Conservation (phyloP, 2,888 invertebrate species). For the Tortricodes alternella region DNA sequence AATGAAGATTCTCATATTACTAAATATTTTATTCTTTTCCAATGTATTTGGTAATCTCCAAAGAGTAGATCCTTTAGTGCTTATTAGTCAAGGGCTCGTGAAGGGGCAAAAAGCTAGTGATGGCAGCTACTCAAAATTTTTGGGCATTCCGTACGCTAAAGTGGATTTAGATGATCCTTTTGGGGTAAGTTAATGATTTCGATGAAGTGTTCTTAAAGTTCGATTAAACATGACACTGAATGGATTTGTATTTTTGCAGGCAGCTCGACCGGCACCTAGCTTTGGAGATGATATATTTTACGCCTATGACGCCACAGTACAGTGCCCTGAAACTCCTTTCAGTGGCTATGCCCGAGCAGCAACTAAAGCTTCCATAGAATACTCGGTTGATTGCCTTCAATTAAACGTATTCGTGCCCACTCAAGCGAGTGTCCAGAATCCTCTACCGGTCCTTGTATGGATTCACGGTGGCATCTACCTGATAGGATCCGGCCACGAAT, state of each 20-base stretch:
- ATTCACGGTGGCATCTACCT: constrained; percentile 68
- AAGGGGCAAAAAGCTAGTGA: constrained; percentile 62
- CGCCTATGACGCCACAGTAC: constrained; percentile 57
- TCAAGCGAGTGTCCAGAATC: constrained; percentile 58
- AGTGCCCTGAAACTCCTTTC: constrained; percentile 56
- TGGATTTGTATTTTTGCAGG: constrained; percentile 57
- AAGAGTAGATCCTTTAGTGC: constrained; percentile 71
- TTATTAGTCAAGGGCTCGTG: constrained; percentile 66
- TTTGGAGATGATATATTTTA: constrained; percentile 61
- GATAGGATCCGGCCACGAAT: constrained; percentile 55
- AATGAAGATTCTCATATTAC: constrained; percentile 43
- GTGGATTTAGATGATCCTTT: constrained; percentile 67
- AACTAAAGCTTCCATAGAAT: constrained; percentile 32
- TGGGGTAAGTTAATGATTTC: constrained; percentile 59
- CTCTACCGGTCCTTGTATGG: constrained; percentile 72
- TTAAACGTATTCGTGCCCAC: constrained; percentile 83
- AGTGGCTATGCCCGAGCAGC: not conserved
- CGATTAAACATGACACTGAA: not conserved
- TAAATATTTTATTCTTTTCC: constrained; percentile 39
- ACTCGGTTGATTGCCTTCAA: constrained; percentile 84
- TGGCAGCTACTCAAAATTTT: constrained; percentile 66
- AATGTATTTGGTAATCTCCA: constrained; percentile 42
- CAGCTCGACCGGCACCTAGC: constrained; percentile 47
- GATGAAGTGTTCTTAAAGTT: not conserved
- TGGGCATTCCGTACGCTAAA: constrained; percentile 71